Percentiles rank a stretch among this genome's conserved stretches.
Evolutionary conservation across 2,888 invertebrate genomes (phyloP).

Genomic region (Lissonota sp.): DNA sequence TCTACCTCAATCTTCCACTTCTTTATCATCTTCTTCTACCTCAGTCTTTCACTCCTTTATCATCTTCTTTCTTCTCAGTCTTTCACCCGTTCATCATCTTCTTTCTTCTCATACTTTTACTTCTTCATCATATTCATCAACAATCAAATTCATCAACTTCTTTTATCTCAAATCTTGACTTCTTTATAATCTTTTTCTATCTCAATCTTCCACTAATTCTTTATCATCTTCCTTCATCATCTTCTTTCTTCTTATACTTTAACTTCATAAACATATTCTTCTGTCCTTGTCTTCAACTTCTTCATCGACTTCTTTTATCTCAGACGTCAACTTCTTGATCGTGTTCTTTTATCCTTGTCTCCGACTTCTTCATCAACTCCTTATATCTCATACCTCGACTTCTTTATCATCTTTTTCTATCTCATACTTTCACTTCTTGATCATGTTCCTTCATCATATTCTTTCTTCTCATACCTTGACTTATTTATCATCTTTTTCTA

Average conservation of each 20-base stretch:
- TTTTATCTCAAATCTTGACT: too few relatives aligned
- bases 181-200: not conserved
- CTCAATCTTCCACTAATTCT: not conserved
- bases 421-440: too few relatives aligned
- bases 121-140: conserved; percentile 1
- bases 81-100: not conserved
- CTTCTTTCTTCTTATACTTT: not conserved
- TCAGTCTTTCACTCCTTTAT: not conserved
- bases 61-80: not conserved
- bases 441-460: too few relatives aligned
- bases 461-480: too few relatives aligned
- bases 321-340: not conserved
- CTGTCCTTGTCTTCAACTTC: not conserved
- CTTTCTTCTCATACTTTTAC: not conserved
- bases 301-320: not conserved
- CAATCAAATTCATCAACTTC: too few relatives aligned
- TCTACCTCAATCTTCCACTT: not conserved
- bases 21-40: not conserved
- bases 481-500: not conserved
- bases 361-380: too few relatives aligned
- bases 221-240: not conserved
- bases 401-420: too few relatives aligned
- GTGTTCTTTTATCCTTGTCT: too few relatives aligned
- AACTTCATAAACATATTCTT: not conserved
- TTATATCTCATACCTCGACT: too few relatives aligned